phyloP scores from a whole-genome alignment of 2,113 vertebrate species.

The Sebastes schlegelii region DNA sequence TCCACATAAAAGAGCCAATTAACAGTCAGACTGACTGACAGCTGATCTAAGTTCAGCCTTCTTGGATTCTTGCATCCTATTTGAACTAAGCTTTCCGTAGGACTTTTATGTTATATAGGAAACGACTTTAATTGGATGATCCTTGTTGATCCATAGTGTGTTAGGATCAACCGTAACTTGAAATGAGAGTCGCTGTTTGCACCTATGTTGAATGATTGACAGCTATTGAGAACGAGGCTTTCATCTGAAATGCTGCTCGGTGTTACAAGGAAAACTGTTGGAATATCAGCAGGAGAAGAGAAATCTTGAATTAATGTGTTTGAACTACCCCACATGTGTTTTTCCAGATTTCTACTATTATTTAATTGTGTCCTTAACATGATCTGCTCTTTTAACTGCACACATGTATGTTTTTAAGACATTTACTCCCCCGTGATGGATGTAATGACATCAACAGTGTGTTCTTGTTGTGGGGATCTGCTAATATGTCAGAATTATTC shows the following conservation, averaged over 20 bases:
- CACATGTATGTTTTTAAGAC: constrained; percentile 7
- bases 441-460: background rate
- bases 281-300: constrained; percentile 21
- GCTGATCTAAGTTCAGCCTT: constrained; percentile 5
- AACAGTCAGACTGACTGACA: background rate
- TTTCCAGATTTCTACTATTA: background rate
- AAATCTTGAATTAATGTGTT: constrained; percentile 11
- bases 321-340: background rate
- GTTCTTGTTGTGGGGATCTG: background rate
- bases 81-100: constrained; percentile 1
- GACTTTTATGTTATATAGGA: background rate
- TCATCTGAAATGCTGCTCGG: constrained; percentile 18
- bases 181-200: background rate
- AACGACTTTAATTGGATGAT: constrained; percentile 19
- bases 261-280: background rate
- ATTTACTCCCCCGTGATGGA: background rate
- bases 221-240: background rate
- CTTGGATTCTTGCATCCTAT: constrained; percentile 9
- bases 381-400: background rate
- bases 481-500: background rate
- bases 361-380: background rate
- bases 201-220: constrained; percentile 2
- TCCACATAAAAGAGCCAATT: constrained; percentile 16
- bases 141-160: constrained; percentile 1
- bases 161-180: background rate